Percentiles rank a stretch among this genome's conserved stretches.
Conservation (phyloP, 1,140 invertebrate species). For the Leptonema lineaticorne region DNA sequence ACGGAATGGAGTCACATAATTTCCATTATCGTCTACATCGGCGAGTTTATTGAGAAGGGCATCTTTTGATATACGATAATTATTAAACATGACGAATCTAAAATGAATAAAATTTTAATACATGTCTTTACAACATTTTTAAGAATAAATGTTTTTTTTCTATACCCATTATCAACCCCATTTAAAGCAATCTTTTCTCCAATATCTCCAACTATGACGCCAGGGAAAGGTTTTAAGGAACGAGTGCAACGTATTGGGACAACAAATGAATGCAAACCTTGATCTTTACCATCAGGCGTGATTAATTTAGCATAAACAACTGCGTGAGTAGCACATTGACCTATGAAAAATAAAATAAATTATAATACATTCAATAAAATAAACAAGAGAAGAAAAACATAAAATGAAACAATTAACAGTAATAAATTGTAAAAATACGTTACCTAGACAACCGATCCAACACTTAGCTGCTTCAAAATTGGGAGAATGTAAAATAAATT, state of each 20-base stretch:
- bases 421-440: background rate
- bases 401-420: too few relatives aligned
- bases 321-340: constrained; percentile 82
- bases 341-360: constrained; percentile 46
- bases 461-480: constrained; percentile 86
- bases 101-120: constrained; percentile 21
- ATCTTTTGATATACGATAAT: constrained; percentile 77
- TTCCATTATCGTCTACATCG: constrained; percentile 81
- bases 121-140: too few relatives aligned
- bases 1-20: constrained; percentile 73
- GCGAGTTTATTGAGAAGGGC: constrained; percentile 82
- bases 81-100: constrained; percentile 81
- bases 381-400: too few relatives aligned
- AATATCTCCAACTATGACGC: constrained; percentile 74
- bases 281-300: constrained; percentile 67
- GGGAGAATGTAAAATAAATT: constrained; percentile 80
- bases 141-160: too few relatives aligned
- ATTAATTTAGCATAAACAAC: constrained; percentile 84
- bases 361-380: background rate
- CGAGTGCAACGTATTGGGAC: constrained; percentile 69
- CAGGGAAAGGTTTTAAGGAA: constrained; percentile 65
- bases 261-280: constrained; percentile 75
- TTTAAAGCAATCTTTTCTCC: constrained; percentile 76
- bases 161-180: constrained; percentile 77
- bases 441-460: constrained; percentile 71